Base-by-base conservation (phyloP, 2,888 invertebrate genomes). In the Litoditis marina region DNA sequence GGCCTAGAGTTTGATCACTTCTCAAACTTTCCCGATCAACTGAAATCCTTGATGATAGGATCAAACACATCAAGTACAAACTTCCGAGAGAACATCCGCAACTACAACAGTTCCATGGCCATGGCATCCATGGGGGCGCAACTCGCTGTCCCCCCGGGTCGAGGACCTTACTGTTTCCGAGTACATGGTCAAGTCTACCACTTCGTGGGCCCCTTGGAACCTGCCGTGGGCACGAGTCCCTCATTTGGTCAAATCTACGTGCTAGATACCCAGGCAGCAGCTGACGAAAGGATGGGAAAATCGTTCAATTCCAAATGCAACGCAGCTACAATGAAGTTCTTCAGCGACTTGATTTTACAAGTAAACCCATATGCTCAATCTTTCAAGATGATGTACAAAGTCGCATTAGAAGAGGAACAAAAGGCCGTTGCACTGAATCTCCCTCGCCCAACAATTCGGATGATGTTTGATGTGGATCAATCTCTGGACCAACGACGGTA, bases 381-480 rank as follows among this genome's bases (percentile, higher is more conserved):
- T 2, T 73, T 47, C 61, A 56, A 60, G 28, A 67, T 50, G 55
- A 71, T 73, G 66, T 30, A 34, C 1, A 65, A 71, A 52, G 50
- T 65, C 8, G 65, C 65, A 25, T 6, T 53, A 36, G 63, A 60
- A 32, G 71, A 65, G 46, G 32, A 56, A 16, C 16, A 36, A 19
- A 6, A 25, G 4, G 67, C 67, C n/a, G 2, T 55, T 55, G 31
- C 61, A 54, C 44, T n/a, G n/a, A n/a, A n/a, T n/a, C n/a, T n/a
- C n/a, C n/a, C n/a, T n/a, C n/a, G n/a, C n/a, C n/a, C n/a, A n/a
- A n/a, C n/a, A n/a, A n/a, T n/a, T n/a, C n/a, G n/a, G n/a, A n/a
- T n/a, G n/a, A n/a, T n/a, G n/a, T n/a, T n/a, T n/a, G n/a, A n/a
- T n/a, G n/a, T n/a, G n/a, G n/a, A n/a, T n/a, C n/a, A n/a, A n/a